phyloP scores from a whole-genome alignment of 2,797 vertebrate genomes.

The Microhierax caerulescens region DNA sequence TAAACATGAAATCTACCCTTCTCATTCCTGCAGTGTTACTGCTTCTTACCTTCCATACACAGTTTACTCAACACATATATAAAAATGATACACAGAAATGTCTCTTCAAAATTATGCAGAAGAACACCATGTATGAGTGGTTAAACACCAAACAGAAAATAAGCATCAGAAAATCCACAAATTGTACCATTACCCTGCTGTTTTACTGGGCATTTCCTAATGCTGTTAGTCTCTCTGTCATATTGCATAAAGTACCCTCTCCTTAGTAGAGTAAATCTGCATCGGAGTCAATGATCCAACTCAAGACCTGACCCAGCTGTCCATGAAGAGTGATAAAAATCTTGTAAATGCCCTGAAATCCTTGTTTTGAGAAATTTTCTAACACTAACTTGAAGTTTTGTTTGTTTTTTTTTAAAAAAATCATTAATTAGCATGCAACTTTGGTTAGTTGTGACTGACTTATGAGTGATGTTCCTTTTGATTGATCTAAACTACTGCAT shows the following conservation, averaged over 20 bases:
- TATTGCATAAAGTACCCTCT: background rate
- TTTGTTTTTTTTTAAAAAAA: too few species aligned
- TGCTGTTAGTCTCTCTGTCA: background rate
- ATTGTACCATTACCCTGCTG: background rate
- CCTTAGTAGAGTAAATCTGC: background rate
- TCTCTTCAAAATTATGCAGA: background rate
- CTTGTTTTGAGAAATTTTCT: background rate
- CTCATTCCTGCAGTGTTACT: background rate
- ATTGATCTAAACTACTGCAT: slow-evolving; percentile 12
- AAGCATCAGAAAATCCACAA: background rate
- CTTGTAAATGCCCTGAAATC: background rate
- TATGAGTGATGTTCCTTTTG: background rate
- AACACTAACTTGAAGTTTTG: background rate
- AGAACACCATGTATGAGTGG: background rate
- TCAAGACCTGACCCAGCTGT: background rate
- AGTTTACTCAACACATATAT: background rate
- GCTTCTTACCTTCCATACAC: background rate
- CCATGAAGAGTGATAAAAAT: background rate
- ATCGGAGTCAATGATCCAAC: background rate
- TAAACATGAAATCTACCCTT: slow-evolving; percentile 58
- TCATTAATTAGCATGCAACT: background rate
- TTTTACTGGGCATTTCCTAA: background rate
- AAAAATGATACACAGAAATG: background rate
- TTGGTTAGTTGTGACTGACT: background rate
- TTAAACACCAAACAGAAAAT: background rate